Evolutionary conservation across 2,888 invertebrate species (phyloP), one percentile per base, ranked within the genome.

Genomic region (Caradrina clavipalpis): DNA sequence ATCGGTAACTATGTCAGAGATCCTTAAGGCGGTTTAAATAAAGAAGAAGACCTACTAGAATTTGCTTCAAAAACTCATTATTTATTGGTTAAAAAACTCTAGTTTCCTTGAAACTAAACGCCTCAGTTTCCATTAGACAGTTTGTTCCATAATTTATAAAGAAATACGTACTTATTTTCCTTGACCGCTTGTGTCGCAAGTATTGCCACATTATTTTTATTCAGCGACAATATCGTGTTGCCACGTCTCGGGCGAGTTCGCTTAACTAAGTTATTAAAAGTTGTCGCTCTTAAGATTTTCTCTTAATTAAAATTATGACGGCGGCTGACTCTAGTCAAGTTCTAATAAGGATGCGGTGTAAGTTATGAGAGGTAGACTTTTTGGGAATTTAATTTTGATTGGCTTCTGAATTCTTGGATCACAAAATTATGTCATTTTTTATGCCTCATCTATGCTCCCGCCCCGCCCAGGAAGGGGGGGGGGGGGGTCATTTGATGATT

Each of bases 271-370:
- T 86, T 87, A 86, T 88, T 87, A 88, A 89, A 89, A 89, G 76
- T 85, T 81, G 75, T 74, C 60, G 73, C 82, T 59, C 62, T 64
- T 78, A 75, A 84, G 81, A 82, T 85, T 81, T 86, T 80, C 86
- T 81, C 82, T 86, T 87, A 88, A 88, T 88, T 88, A 88, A 89
- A 87, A 87, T 89, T 80, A 83, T 81, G 82, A 62, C 66, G 77
- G 75, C 72, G 77, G 64, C 62, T 76, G 78, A 72, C 76, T 75
- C 64, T 71, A 74, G 71, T 78, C 73, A 76, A 75, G 67, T 77
- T 74, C 69, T 69, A 69, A 80, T 75, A 80, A 59, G 70, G 60
- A 61, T 75, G 57, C 54, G 73, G 73, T 71, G 4, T 11, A 81
- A 67, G 70, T 45, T 6, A 56, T 22, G 39, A 45, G 71, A 55